These are phyloP conservation scores for Penaeus japonicus DNA, from an alignment of 1,140 invertebrate genomes.

Conservation along the genomic window DNA sequence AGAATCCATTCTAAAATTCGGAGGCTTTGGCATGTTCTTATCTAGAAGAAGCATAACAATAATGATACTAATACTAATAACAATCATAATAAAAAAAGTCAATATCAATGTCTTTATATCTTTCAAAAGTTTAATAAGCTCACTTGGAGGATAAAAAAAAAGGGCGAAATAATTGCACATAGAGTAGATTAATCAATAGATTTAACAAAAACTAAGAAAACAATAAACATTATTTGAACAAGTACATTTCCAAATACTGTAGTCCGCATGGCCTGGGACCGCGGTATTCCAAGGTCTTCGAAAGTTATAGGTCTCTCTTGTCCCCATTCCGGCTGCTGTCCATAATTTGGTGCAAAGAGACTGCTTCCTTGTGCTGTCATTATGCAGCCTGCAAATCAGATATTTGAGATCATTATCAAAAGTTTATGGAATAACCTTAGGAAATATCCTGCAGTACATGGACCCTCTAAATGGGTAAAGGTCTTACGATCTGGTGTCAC, in stretches of 20 bases:
- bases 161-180: not conserved
- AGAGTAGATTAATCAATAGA: not conserved
- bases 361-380: not conserved
- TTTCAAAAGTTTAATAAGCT: not conserved
- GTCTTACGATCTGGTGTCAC: too few species aligned
- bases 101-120: not conserved
- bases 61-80: not conserved
- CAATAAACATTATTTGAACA: not conserved
- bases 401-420: too few species aligned
- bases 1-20: conserved; percentile 24
- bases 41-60: not conserved
- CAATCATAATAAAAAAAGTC: not conserved
- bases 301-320: conserved; percentile 16
- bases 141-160: not conserved
- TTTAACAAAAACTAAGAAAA: not conserved
- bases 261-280: not conserved
- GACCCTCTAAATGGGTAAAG: too few species aligned
- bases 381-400: too few species aligned
- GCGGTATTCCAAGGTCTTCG: conserved; percentile 29
- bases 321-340: conserved; percentile 16
- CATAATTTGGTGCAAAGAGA: not conserved
- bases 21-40: conserved; percentile 32
- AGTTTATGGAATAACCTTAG: too few species aligned
- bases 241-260: conserved; percentile 35
- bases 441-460: too few species aligned